phyloP scores from a whole-genome alignment of 2,797 vertebrate species.

The Mus spretus region DNA sequence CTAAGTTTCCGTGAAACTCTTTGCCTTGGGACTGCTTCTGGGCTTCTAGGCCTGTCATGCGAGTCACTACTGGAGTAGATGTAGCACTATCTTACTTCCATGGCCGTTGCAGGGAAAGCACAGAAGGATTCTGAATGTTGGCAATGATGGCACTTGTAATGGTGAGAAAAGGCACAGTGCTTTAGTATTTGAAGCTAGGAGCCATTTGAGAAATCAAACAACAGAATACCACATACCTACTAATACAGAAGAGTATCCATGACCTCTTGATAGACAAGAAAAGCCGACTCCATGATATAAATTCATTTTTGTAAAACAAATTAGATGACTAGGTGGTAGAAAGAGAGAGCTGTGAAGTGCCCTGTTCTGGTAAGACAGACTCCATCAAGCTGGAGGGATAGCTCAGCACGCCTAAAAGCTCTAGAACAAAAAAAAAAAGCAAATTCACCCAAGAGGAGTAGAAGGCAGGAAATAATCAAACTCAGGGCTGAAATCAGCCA shows the following conservation, averaged over 20 bases:
- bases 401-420: not conserved
- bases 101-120: slow-evolving; percentile 6
- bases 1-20: too few relatives aligned
- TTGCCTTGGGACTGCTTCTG: too few relatives aligned
- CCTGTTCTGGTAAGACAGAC: not conserved
- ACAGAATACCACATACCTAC: not conserved
- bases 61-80: too few relatives aligned
- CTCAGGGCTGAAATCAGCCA: too few relatives aligned
- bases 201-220: not conserved
- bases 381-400: not conserved
- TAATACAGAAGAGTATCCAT: not conserved
- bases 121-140: not conserved
- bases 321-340: too few relatives aligned
- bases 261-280: not conserved
- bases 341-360: not conserved
- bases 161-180: not conserved
- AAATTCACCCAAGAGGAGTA: too few relatives aligned
- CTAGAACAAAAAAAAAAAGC: too few relatives aligned
- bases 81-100: not conserved
- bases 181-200: not conserved
- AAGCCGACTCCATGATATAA: not conserved
- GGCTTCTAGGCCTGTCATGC: too few relatives aligned
- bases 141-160: not conserved
- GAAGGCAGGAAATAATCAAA: too few relatives aligned
- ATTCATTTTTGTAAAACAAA: not conserved